phyloP scores from a whole-genome alignment of 2,113 vertebrate species.

The Phyllostomus discolor region DNA sequence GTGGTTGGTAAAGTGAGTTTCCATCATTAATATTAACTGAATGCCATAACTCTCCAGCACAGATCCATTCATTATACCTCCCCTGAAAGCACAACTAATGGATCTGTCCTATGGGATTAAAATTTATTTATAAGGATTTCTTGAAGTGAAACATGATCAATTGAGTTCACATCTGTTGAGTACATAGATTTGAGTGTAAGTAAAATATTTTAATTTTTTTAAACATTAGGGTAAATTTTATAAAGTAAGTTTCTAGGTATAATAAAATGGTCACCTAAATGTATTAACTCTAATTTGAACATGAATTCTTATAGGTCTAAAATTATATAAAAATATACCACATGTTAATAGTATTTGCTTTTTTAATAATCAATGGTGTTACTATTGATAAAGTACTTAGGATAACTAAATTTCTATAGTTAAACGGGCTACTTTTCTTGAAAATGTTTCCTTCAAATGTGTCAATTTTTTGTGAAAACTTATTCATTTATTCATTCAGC shows the following conservation, averaged over 20 bases:
- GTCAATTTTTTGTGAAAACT: neutral
- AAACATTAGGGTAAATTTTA: neutral
- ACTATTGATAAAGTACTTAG: neutral
- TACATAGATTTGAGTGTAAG: neutral
- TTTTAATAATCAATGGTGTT: neutral
- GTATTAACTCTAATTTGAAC: neutral
- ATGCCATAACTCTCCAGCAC: constrained; percentile 1
- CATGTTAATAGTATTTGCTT: neutral
- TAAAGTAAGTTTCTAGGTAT: neutral
- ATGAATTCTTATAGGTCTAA: neutral
- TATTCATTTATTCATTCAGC: neutral
- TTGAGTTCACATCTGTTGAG: neutral
- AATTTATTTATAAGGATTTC: constrained; percentile 44
- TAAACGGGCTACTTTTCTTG: neutral
- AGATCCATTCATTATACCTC: constrained; percentile 41
- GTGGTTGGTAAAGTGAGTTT: constrained; percentile 36
- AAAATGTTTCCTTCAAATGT: neutral
- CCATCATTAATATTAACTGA: constrained; percentile 45
- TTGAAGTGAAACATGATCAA: constrained; percentile 40
- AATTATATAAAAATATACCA: neutral
- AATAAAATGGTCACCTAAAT: neutral
- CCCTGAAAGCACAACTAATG: constrained; percentile 34
- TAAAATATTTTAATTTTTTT: constrained; percentile 32
- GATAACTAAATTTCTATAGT: neutral
- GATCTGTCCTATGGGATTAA: constrained; percentile 15